These are phyloP conservation scores for Noctua janthe DNA, from an alignment of 2,888 invertebrate species.

Conservation along the genomic window DNA sequence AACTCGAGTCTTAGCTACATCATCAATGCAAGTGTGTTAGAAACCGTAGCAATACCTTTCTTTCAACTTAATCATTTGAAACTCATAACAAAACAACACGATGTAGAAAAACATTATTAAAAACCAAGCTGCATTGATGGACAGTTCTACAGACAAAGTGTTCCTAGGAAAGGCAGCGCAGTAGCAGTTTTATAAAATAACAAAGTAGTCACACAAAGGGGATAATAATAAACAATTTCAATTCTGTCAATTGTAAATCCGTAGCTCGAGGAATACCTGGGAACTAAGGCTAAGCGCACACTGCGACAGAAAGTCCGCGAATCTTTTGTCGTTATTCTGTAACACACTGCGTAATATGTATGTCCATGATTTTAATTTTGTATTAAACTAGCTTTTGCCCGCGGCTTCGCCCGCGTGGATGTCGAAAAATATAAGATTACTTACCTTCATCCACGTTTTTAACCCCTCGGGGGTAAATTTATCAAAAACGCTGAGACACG, in stretches of 20 bases:
- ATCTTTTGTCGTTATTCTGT: background rate
- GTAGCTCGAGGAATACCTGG: conserved; percentile 58
- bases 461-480: too few species aligned
- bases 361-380: background rate
- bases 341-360: background rate
- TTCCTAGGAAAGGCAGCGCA: conserved; percentile 6
- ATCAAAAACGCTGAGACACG: too few species aligned
- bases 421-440: too few species aligned
- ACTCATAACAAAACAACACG: background rate
- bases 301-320: background rate
- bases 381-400: too few species aligned
- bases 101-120: background rate
- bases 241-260: conserved; percentile 76
- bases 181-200: conserved; percentile 39
- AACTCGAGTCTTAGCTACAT: too few species aligned
- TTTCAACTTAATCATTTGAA: background rate
- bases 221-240: conserved; percentile 72
- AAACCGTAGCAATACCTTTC: background rate
- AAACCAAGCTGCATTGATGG: background rate
- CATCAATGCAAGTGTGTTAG: background rate
- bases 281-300: conserved; percentile 46
- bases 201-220: conserved; percentile 46
- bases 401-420: too few species aligned
- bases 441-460: too few species aligned
- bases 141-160: conserved; percentile 14